Base-by-base conservation (phyloP, 2,113 vertebrate genomes). In the Alethe castanea region DNA sequence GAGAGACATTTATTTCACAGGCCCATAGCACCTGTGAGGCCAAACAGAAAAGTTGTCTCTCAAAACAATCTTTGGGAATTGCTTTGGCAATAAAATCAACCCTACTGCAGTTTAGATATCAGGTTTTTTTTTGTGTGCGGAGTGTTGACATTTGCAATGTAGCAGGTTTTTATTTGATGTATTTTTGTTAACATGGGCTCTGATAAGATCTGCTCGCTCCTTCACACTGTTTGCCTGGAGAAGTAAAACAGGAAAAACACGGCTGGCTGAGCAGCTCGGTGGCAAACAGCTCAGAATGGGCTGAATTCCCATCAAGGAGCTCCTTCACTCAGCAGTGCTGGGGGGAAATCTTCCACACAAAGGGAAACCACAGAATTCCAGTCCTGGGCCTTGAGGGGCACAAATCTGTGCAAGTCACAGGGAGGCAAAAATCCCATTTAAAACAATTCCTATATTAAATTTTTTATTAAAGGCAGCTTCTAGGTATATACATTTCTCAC, bases 201-300 rank as follows among this genome's bases (percentile, higher is more conserved):
- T 28, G 96, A 95, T 97, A 97, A 96, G 96, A 97, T 96, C 96
- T 94, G 80, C 81, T 91, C 26, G 4, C 69, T 94, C 81, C 67
- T 81, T 93, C 80, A 7, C 70, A 25, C 89, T 92, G 95, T 94
- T 97, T 97, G 95, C 92, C 86, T 82, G 96, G 86, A 92, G 95
- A 92, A 92, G 92, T 85, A 23, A 65, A 94, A 86, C 81, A 88
- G 94, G 94, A 81, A 92, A 72, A 93, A 16, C 95, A 69, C 6
- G 14, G 94, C 85, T 94, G 92, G 59, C 90, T 90, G 94, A 96
- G 44, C 92, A 88, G 90, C 92, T 36, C 12, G 17, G 23, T 67
- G 67, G 70, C 79, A 95, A 76, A 85, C 17, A 31, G 67, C 88
- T 94, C 14, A 50, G 88, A 70, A 65, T 5, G 38, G 90, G 81